Evolutionary conservation across 53 echinoderm and acorn worm genomes (phyloP).

Genomic region (Antedon mediterranea): DNA sequence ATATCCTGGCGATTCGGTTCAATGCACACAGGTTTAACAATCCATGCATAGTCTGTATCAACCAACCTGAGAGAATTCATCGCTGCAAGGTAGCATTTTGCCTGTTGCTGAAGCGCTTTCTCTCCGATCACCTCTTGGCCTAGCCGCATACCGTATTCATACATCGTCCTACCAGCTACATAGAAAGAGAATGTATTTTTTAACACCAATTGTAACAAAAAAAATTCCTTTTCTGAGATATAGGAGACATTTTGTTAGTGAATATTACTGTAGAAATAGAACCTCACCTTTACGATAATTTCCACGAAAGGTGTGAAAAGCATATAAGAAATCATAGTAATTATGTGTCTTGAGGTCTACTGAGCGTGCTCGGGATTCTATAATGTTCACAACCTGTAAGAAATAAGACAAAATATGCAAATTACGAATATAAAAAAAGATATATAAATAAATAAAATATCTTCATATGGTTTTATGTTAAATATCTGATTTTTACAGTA

Average conservation of each 20-base stretch:
- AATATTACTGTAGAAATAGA: too few species aligned
- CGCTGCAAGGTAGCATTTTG: slow-evolving; percentile 63
- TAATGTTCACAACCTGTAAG: slow-evolving; percentile 65
- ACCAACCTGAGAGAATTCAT: slow-evolving; percentile 70
- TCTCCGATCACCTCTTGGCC: slow-evolving; percentile 44
- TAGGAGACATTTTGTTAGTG: too few species aligned
- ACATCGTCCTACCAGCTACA: slow-evolving; percentile 86
- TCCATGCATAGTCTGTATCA: slow-evolving; percentile 79
- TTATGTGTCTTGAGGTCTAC: slow-evolving; percentile 48
- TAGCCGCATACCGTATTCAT: slow-evolving; percentile 75
- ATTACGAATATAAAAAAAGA: not conserved
- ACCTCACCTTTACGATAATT: slow-evolving; percentile 82
- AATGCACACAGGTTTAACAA: slow-evolving; percentile 54
- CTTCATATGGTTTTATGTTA: too few species aligned
- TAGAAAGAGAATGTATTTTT: not conserved
- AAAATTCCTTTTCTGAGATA: too few species aligned
- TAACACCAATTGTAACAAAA: too few species aligned
- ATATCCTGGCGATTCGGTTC: slow-evolving; percentile 60
- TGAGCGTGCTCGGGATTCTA: slow-evolving; percentile 79
- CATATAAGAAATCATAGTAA: slow-evolving; percentile 82
- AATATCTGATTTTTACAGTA: too few species aligned
- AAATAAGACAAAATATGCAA: not conserved
- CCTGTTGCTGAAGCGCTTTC: slow-evolving; percentile 45
- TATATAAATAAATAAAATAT: too few species aligned
- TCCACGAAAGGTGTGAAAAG: slow-evolving; percentile 74